These are phyloP conservation scores for Columba janthina DNA, from an alignment of 2,113 vertebrate genomes.

Conservation along the genomic window DNA sequence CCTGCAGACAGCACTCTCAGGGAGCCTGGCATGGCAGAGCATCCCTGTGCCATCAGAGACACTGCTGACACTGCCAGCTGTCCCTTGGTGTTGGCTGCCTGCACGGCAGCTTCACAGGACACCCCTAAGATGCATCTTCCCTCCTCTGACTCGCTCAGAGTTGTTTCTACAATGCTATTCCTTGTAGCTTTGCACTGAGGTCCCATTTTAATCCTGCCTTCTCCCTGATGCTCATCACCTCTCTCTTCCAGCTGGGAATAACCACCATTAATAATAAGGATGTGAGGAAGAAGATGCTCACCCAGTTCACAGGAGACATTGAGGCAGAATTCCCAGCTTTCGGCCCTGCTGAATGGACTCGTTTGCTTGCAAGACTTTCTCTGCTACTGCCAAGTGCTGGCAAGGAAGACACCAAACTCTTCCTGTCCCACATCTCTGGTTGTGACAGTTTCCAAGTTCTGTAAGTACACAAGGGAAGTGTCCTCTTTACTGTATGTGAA, in stretches of 20 bases:
- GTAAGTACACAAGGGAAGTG: not conserved
- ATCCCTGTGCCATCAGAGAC: not conserved
- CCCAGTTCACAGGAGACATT: not conserved
- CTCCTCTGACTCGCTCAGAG: not conserved
- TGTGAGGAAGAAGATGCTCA: not conserved
- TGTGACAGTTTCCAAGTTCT: conserved; percentile 3
- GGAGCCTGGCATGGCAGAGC: not conserved
- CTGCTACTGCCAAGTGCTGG: not conserved
- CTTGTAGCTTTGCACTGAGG: not conserved
- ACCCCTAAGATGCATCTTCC: not conserved
- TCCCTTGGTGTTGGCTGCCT: not conserved
- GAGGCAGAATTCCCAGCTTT: not conserved
- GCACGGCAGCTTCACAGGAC: not conserved
- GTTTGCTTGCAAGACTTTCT: not conserved
- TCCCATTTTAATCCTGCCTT: not conserved
- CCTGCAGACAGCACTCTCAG: not conserved
- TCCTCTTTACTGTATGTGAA: not conserved
- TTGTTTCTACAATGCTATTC: accelerated
- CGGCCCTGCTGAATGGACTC: not conserved
- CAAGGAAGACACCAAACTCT: not conserved
- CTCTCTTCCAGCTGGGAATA: not conserved
- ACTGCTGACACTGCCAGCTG: too few species aligned
- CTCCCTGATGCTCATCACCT: not conserved
- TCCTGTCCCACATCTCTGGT: not conserved
- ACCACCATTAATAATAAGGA: not conserved